Evolutionary conservation across 2,113 vertebrate species (phyloP).

Genomic region (Herpetotheres cachinnans): DNA sequence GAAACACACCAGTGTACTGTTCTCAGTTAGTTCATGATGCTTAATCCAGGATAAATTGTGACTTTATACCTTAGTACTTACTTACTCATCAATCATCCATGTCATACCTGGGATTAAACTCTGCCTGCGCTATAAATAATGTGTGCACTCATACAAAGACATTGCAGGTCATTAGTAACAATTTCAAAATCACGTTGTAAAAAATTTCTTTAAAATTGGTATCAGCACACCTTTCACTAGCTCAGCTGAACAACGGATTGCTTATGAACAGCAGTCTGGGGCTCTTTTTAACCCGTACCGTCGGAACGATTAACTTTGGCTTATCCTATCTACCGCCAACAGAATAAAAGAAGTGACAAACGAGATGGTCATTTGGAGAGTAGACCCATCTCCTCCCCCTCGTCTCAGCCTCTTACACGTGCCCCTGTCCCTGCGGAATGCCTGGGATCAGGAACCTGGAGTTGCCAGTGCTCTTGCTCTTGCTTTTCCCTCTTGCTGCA

Average conservation of each 20-base stretch:
- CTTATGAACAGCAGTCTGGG: not conserved
- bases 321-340: not conserved
- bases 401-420: not conserved
- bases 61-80: not conserved
- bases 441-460: not conserved
- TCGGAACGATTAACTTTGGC: not conserved
- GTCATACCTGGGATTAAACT: not conserved
- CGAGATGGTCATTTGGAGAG: accelerated
- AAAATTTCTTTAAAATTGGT: not conserved
- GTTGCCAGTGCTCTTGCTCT: not conserved
- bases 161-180: not conserved
- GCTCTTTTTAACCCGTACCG: not conserved
- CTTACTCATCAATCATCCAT: not conserved
- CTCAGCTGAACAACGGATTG: not conserved
- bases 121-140: not conserved
- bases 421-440: not conserved
- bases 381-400: not conserved
- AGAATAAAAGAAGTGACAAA: not conserved
- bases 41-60: not conserved
- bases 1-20: not conserved
- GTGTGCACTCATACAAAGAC: not conserved
- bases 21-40: not conserved
- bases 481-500: not conserved
- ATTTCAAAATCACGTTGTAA: not conserved
- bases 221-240: not conserved